Conservation (phyloP, 2,888 invertebrate genomes). For the Lymantria monacha region DNA sequence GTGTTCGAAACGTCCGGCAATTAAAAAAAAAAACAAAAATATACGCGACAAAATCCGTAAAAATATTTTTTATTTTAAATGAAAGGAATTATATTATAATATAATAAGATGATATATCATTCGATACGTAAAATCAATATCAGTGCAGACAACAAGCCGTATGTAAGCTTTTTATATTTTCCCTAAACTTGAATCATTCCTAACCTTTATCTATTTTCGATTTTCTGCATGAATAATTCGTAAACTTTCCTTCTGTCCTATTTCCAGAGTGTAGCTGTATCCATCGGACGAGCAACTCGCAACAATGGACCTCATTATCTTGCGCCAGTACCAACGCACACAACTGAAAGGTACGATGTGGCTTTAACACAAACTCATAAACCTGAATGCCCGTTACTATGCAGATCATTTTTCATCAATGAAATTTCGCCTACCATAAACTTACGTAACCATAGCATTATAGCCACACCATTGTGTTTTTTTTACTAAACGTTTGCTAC, state of each 20-base stretch:
- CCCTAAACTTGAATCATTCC: too few species aligned
- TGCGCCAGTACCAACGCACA: conserved; percentile 36
- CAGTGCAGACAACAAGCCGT: too few species aligned
- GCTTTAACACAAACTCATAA: conserved; percentile 27
- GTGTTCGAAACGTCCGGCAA: too few species aligned
- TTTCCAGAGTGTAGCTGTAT: conserved; percentile 59
- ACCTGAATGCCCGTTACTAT: conserved; percentile 21
- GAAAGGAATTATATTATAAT: too few species aligned
- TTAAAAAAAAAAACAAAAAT: too few species aligned
- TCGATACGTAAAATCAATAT: too few species aligned
- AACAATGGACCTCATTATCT: conserved; percentile 58
- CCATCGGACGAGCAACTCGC: conserved; percentile 45
- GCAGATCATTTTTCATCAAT: conserved; percentile 31
- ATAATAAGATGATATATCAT: too few species aligned
- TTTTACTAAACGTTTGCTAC: conserved; percentile 6
- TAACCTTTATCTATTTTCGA: background rate
- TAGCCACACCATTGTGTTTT: conserved; percentile 28
- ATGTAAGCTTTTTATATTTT: too few species aligned
- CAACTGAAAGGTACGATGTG: conserved; percentile 58
- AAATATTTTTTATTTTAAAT: too few species aligned
- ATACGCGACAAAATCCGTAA: too few species aligned
- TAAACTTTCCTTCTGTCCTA: conserved; percentile 30
- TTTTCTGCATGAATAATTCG: conserved; percentile 4
- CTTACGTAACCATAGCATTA: conserved; percentile 18
- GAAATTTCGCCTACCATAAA: conserved; percentile 24